Percentiles rank a stretch among this genome's conserved stretches.
phyloP scores from a whole-genome alignment of 1,140 invertebrate species.

The Planococcus citri region DNA sequence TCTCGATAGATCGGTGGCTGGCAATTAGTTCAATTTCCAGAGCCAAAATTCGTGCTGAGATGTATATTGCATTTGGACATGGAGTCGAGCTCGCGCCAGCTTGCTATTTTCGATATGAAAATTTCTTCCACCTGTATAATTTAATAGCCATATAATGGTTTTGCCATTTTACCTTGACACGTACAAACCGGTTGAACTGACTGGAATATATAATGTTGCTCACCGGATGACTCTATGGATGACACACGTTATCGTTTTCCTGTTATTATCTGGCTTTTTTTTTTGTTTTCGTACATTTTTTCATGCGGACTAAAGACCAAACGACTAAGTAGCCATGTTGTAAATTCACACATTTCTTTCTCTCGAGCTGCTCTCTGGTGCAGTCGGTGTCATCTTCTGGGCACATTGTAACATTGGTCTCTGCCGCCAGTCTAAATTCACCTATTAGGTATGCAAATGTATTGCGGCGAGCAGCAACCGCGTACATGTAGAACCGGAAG shows the following conservation, averaged over 20 bases:
- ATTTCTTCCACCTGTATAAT: neutral
- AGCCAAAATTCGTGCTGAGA: neutral
- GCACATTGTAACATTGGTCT: neutral
- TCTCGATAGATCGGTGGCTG: too few relatives aligned
- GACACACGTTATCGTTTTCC: conserved; percentile 6
- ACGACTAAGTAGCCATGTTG: neutral
- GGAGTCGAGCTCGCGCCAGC: too few relatives aligned
- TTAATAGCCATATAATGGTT: neutral
- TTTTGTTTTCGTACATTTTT: neutral
- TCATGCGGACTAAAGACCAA: too few relatives aligned
- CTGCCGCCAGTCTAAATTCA: neutral
- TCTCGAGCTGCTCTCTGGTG: too few relatives aligned
- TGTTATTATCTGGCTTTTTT: conserved; percentile 8
- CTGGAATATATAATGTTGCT: conserved; percentile 1
- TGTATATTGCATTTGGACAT: too few relatives aligned
- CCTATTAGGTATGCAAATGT: neutral
- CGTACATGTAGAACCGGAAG: neutral
- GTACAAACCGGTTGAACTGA: neutral
- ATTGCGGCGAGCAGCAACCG: too few relatives aligned
- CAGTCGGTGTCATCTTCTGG: too few relatives aligned
- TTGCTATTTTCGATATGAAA: neutral
- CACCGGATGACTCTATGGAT: neutral
- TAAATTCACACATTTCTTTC: too few relatives aligned
- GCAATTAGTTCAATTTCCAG: too few relatives aligned
- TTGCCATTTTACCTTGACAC: conserved; percentile 6